A percentile compares a stretch with the other conserved stretches of the same genome.
phyloP scores from a whole-genome alignment of 2,888 invertebrate genomes.

The Andrena hattorfiana region DNA sequence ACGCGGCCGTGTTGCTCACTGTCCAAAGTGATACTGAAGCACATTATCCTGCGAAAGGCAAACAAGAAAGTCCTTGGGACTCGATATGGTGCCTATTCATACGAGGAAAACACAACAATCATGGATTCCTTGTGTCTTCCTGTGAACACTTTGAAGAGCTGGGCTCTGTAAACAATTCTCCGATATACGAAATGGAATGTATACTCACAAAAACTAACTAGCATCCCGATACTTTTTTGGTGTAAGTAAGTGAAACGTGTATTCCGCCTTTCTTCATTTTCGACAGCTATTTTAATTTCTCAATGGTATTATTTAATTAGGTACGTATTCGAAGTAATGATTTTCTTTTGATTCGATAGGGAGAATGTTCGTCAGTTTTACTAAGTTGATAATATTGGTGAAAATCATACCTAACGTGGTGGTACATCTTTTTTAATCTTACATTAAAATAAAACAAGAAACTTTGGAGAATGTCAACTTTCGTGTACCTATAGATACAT shows the following conservation, averaged over 20 bases:
- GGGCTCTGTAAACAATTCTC: slow-evolving; percentile 13
- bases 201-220: slow-evolving; percentile 21
- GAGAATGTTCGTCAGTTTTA: background rate
- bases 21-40: slow-evolving; percentile 17
- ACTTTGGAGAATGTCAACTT: too few species aligned
- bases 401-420: too few species aligned
- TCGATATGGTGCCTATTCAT: background rate
- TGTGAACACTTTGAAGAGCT: background rate
- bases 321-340: background rate
- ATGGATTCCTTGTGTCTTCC: background rate
- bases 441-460: too few species aligned
- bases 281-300: background rate
- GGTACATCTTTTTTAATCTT: too few species aligned
- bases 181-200: slow-evolving; percentile 18
- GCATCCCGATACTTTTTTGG: background rate
- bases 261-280: background rate
- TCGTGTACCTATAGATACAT: too few species aligned
- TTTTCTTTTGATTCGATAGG: background rate
- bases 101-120: slow-evolving; percentile 23
- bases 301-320: background rate
- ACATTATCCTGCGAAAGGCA: background rate
- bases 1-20: slow-evolving; percentile 13
- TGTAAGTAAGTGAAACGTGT: background rate
- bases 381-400: too few species aligned
- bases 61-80: slow-evolving; percentile 25